phyloP scores from a whole-genome alignment of 2,888 invertebrate genomes.

The Glaucopsyche alexis region DNA sequence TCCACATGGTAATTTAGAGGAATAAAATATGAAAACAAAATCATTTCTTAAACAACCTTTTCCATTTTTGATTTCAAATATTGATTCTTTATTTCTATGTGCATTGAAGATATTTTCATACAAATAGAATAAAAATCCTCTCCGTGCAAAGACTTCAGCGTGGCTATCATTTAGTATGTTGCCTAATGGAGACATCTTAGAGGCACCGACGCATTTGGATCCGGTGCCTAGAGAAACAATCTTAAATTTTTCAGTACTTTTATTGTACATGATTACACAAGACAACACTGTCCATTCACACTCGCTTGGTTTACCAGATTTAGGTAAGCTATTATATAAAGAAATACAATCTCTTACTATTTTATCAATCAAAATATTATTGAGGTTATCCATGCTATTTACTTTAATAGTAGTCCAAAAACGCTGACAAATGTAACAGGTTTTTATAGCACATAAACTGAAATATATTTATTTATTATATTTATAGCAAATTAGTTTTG shows the following conservation, averaged over 20 bases:
- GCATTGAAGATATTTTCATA: conserved; percentile 81
- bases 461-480: not conserved
- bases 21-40: conserved; percentile 89
- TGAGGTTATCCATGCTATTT: conserved; percentile 47
- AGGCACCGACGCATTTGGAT: conserved; percentile 92
- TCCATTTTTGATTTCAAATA: conserved; percentile 52
- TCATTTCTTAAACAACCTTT: conserved; percentile 75
- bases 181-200: conserved; percentile 83
- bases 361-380: conserved; percentile 56
- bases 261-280: conserved; percentile 82
- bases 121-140: conserved; percentile 89
- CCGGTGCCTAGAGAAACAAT: conserved; percentile 94
- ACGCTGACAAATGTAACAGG: not conserved
- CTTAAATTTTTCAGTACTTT: conserved; percentile 53
- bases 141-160: conserved; percentile 92
- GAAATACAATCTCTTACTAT: conserved; percentile 81
- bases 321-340: conserved; percentile 82
- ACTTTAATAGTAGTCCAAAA: not conserved
- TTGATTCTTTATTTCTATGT: conserved; percentile 52
- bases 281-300: conserved; percentile 93
- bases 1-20: conserved; percentile 94
- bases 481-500: too few relatives aligned
- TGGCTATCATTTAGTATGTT: conserved; percentile 93
- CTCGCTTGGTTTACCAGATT: conserved; percentile 88
- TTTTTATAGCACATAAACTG: not conserved